phyloP scores from a whole-genome alignment of 2,113 vertebrate genomes.

The Saguinus imperator region DNA sequence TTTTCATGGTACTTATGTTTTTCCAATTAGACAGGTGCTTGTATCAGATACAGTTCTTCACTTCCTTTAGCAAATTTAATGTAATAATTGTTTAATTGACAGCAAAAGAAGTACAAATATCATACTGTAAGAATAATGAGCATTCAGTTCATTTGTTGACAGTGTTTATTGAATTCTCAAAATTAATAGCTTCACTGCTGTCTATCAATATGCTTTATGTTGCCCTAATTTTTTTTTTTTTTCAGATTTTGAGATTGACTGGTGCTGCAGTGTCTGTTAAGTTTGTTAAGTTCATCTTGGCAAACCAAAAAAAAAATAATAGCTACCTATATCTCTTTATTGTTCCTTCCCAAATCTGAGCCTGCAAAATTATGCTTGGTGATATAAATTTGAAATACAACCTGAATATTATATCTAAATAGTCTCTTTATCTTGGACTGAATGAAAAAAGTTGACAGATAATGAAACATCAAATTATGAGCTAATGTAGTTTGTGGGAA shows the following conservation, averaged over 20 bases:
- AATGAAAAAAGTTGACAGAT: constrained; percentile 19
- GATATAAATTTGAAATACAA: constrained; percentile 38
- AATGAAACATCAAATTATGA: constrained; percentile 35
- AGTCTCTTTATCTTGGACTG: constrained; percentile 32
- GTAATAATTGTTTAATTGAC: constrained; percentile 36
- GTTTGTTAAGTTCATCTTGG: constrained; percentile 36
- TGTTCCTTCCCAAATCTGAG: constrained; percentile 33
- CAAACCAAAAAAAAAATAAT: constrained; percentile 11
- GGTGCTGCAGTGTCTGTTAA: not conserved
- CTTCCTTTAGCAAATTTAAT: not conserved
- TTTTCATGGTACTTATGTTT: constrained; percentile 28
- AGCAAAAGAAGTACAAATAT: not conserved
- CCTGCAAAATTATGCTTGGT: constrained; percentile 34
- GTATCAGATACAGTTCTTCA: constrained; percentile 19
- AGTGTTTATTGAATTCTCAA: constrained; percentile 21
- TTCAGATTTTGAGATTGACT: constrained; percentile 7
- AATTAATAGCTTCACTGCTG: constrained; percentile 9
- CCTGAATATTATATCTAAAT: not conserved
- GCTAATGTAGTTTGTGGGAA: constrained; percentile 41
- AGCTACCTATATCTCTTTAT: not conserved
- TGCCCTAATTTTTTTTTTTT: not conserved
- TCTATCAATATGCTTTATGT: not conserved
- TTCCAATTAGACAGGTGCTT: not conserved
- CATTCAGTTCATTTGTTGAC: constrained; percentile 9
- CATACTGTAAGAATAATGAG: not conserved